A percentile compares a stretch with the other conserved stretches of the same genome.
These are phyloP conservation scores for Drosophila histrio DNA, from an alignment of 2,888 invertebrate species.

Conservation along the genomic window DNA sequence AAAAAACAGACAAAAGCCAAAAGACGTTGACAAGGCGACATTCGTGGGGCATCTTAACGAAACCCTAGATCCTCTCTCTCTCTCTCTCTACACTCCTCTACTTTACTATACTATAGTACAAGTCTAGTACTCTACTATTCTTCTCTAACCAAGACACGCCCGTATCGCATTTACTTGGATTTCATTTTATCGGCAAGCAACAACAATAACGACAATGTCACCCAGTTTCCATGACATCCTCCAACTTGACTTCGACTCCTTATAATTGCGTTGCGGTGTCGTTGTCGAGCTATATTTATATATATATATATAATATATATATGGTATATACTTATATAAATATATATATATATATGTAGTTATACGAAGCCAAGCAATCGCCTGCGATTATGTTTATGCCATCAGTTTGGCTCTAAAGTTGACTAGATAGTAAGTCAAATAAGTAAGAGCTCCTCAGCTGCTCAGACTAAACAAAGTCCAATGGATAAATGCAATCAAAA, in stretches of 20 bases:
- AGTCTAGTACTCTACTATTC: too few species aligned
- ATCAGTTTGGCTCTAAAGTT: constrained; percentile 10
- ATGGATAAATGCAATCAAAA: constrained; percentile 3
- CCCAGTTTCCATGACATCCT: constrained; percentile 74
- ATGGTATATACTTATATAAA: background rate
- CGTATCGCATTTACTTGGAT: constrained; percentile 74
- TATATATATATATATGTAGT: background rate
- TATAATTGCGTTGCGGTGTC: constrained; percentile 64
- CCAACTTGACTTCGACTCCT: background rate
- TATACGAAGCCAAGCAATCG: constrained; percentile 17
- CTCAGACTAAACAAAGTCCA: background rate
- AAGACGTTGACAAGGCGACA: constrained; percentile 55
- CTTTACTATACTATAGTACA: too few species aligned
- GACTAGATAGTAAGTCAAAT: background rate
- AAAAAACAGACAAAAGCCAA: constrained; percentile 35
- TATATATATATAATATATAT: background rate
- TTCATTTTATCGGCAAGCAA: constrained; percentile 64
- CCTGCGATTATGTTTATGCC: constrained; percentile 43
- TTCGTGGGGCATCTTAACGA: constrained; percentile 30
- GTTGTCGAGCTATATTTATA: constrained; percentile 12
- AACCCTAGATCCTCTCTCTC: too few species aligned
- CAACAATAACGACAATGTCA: constrained; percentile 55
- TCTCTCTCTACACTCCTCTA: background rate
- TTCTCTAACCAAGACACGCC: constrained; percentile 48
- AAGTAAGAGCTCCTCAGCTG: background rate